These are phyloP conservation scores for Leistus spinibarbis DNA, from an alignment of 2,888 invertebrate genomes.

Conservation along the genomic window DNA sequence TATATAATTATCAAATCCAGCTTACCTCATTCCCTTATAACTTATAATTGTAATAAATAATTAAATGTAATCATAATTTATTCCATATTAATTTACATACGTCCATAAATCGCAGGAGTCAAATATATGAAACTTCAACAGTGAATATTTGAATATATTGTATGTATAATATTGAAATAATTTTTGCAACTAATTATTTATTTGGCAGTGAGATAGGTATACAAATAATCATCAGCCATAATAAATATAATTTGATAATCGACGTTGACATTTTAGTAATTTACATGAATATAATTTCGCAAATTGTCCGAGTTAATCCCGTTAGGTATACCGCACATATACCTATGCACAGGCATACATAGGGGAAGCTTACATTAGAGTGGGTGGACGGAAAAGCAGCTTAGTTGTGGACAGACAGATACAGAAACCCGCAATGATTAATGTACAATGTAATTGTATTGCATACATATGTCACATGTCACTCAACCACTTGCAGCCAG, in stretches of 20 bases:
- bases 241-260: neutral
- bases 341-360: neutral
- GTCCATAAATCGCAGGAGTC: too few relatives aligned
- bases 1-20: too few relatives aligned
- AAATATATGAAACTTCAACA: too few relatives aligned
- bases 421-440: conserved; percentile 4
- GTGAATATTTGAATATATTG: too few relatives aligned
- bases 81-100: too few relatives aligned
- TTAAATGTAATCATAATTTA: too few relatives aligned
- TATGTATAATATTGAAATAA: too few relatives aligned
- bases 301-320: neutral
- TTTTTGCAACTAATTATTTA: too few relatives aligned
- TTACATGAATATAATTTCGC: neutral
- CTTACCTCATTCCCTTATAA: too few relatives aligned
- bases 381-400: neutral
- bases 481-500: neutral
- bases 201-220: neutral
- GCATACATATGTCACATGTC: neutral
- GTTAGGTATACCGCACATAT: neutral
- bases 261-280: neutral
- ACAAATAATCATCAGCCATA: neutral
- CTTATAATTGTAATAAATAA: too few relatives aligned
- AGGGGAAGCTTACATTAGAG: neutral
- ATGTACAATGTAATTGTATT: conserved; percentile 9
- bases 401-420: neutral